Base-by-base conservation (phyloP, 2,113 vertebrate genomes). In the Peromyscus polionotus region DNA sequence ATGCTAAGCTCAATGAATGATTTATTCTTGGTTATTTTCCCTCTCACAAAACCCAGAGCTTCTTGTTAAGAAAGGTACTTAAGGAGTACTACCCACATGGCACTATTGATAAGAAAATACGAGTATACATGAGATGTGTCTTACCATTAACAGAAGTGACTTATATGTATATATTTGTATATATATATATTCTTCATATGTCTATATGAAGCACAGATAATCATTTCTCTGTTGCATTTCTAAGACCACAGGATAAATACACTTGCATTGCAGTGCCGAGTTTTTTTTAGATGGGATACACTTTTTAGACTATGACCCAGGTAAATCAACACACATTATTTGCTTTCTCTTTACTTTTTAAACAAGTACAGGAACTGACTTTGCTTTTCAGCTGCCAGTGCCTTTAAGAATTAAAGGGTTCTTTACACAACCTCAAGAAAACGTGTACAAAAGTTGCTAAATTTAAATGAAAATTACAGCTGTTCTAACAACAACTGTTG, bases 381-480 rank as follows among this genome's bases (percentile, higher is more conserved):
- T 57, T 67, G 54, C 84, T 84, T 93, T 86, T 75, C 28, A 80
- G 36, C 9, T 89, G 24, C 59, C 36, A 57, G n/a, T 5, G 14
- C 20, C 76, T 94, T 81, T 95, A 85, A 93, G 70, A 95, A 89
- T 85, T 84, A 97, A 96, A 93, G 80, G 31, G 24, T 8, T 90
- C 59, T 70, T 63, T 51, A 61, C 39, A 76, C 4, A 83, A 45
- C 76, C 80, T 85, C 93, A 87, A 86, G 72, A 88, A 94, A 90
- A 87, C 51, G 22, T 54, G 88, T 11, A 85, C 59, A 85, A 76
- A 97, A 96, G 90, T 94, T 96, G 81, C 88, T 88, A 93, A 90
- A 96, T 96, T 93, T 97, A 95, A 88, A 94, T 94, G 90, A 88
- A 95, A 92, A 91, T 88, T 95, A 96, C 80, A 92, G 70, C 80